Percentiles rank a stretch among this genome's conserved stretches.
Evolutionary conservation across 2,888 invertebrate species (phyloP).

Genomic region (Blastobasis lacticolella): DNA sequence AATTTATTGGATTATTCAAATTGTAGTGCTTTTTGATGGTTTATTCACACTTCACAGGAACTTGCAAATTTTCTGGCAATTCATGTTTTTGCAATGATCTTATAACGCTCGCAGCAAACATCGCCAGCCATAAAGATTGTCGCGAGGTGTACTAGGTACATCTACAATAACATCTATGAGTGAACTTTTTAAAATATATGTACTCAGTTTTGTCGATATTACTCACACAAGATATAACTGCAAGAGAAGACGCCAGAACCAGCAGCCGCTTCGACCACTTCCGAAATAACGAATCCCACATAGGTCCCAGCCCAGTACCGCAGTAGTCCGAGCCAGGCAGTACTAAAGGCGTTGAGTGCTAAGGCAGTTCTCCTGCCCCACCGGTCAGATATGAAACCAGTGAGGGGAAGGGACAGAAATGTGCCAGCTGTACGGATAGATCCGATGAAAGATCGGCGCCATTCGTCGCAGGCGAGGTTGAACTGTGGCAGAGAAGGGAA

Average conservation of each 20-base stretch:
- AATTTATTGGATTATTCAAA: too few species aligned
- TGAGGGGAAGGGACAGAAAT: slow-evolving; percentile 78
- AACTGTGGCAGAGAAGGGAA: slow-evolving; percentile 48
- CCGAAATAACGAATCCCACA: slow-evolving; percentile 76
- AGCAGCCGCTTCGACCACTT: slow-evolving; percentile 79
- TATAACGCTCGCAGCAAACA: too few species aligned
- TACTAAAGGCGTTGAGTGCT: slow-evolving; percentile 69
- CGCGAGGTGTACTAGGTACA: too few species aligned
- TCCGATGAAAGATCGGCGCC: slow-evolving; percentile 81
- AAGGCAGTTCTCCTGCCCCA: slow-evolving; percentile 77
- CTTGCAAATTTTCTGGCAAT: too few species aligned
- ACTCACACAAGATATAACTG: slow-evolving; percentile 78
- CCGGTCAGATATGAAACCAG: slow-evolving; percentile 82
- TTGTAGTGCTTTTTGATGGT: too few species aligned
- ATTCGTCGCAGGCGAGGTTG: slow-evolving; percentile 76
- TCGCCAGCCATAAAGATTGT: too few species aligned
- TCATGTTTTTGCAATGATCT: too few species aligned
- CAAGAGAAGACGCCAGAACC: slow-evolving; percentile 80
- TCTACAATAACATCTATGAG: too few species aligned
- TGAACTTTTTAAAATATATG: too few species aligned
- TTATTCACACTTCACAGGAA: too few species aligned
- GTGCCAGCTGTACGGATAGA: slow-evolving; percentile 80
- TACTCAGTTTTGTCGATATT: too few species aligned
- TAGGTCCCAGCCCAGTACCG: slow-evolving; percentile 77
- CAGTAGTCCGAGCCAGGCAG: slow-evolving; percentile 76